Percentiles rank a stretch among this genome's conserved stretches.
phyloP scores from a whole-genome alignment of 2,113 vertebrate species.

The Prunella fulvescens region DNA sequence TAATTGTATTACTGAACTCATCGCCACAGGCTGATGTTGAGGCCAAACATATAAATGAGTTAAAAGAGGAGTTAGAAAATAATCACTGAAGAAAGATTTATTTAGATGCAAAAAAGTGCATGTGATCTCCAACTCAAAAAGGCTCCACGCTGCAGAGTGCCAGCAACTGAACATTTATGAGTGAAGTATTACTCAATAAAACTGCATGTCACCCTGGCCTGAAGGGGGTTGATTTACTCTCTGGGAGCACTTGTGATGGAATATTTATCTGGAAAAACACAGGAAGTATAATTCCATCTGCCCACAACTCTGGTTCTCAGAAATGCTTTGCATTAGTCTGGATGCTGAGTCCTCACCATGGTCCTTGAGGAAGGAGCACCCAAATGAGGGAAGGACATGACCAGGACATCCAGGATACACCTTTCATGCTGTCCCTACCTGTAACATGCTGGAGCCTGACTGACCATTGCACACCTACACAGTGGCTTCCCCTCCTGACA shows the following conservation, averaged over 20 bases:
- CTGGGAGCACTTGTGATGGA: neutral
- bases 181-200: neutral
- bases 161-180: neutral
- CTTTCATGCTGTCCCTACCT: neutral
- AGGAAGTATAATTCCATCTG: neutral
- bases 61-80: neutral
- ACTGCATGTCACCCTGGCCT: neutral
- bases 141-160: neutral
- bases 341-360: neutral
- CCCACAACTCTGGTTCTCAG: neutral
- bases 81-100: neutral
- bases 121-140: neutral
- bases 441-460: neutral
- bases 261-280: neutral
- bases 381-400: neutral
- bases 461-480: neutral
- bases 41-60: slow-evolving; percentile 30
- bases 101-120: neutral
- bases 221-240: neutral
- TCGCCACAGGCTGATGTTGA: neutral
- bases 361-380: neutral
- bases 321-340: neutral
- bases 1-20: neutral
- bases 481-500: neutral
- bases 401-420: neutral